Conservation (phyloP, 2,113 vertebrate genomes). For the Oreochromis tanganicae region DNA sequence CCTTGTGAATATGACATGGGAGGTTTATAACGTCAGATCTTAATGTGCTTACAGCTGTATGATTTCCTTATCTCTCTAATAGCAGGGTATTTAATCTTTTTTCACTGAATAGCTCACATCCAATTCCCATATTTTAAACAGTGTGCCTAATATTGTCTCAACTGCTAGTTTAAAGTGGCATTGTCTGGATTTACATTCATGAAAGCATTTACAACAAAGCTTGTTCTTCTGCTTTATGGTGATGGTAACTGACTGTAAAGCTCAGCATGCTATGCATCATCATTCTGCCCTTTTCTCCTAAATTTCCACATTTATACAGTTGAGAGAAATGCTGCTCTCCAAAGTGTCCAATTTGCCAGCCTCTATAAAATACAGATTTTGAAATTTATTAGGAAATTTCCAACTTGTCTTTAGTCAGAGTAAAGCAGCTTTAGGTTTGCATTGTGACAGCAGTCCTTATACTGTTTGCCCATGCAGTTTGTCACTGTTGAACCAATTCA, state of each 20-base stretch:
- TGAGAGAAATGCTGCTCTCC: background rate
- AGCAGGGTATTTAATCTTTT: background rate
- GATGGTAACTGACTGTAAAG: background rate
- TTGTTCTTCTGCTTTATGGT: background rate
- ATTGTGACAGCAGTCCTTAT: constrained; percentile 16
- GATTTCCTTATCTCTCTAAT: background rate
- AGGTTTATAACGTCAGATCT: background rate
- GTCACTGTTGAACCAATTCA: constrained; percentile 26
- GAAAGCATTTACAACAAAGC: background rate
- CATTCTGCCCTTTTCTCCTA: background rate
- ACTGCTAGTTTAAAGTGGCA: background rate
- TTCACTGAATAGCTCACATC: background rate
- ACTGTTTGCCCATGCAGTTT: constrained; percentile 30
- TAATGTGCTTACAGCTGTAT: background rate
- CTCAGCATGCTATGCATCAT: constrained; percentile 3
- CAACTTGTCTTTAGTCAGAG: background rate
- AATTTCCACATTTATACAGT: constrained; percentile 26
- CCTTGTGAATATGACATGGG: background rate
- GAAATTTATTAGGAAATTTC: background rate
- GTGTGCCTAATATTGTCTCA: background rate
- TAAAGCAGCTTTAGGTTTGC: background rate
- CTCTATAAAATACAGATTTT: background rate
- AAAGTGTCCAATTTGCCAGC: constrained; percentile 28
- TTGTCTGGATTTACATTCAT: background rate
- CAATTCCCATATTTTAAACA: background rate